Evolutionary conservation across 2,797 vertebrate species (phyloP), one percentile per base, ranked within the genome.

Genomic region (Lepidocolaptes lacrymiger): DNA sequence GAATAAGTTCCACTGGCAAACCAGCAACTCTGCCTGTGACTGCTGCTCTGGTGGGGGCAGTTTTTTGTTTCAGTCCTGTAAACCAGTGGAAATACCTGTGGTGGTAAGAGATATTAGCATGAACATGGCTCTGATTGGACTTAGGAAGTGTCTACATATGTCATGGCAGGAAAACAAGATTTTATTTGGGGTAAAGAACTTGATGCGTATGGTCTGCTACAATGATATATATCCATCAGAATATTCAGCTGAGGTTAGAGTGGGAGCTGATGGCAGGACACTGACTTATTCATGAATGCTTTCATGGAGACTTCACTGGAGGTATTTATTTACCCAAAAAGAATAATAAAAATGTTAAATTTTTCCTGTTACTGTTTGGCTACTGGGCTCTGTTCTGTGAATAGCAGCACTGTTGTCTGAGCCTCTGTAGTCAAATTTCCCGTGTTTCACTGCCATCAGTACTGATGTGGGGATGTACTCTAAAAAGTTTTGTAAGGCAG

Each of bases 391-490:
- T 68, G 20, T 68, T 72, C 23, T 7, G 2, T 30, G 16, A 59
- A 22, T 21, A 81, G 34, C 13, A 64, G 12, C 36, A 52, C 5
- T 44, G 26, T 51, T 62, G 39, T 72, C 34, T 54, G 34, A 54
- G 6, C 18, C 7, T 62, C 18, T 58, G 4, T 12, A 54, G 27
- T 58, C 27, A 71, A 52, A 52, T 82, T 67, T 52, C 62, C 49
- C 5, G 20, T 44, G 7, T 76, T 83, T 94, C 67, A 5, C 3
- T 85, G n/a, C 8, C 34, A 16, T 67, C 23, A 22, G 11, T 48
- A 32, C 43, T 56, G 37, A 74, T 0, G 0, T 19, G 18, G 19
- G 41, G 13, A 67, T 7, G 2, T 22, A 15, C 8, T 71, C 49
- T 71, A 19, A 48, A 41, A 66, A 44, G 30, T 82, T 76, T 37